Conservation (phyloP, 1,140 invertebrate genomes). For the Thaumetopoea pityocampa region DNA sequence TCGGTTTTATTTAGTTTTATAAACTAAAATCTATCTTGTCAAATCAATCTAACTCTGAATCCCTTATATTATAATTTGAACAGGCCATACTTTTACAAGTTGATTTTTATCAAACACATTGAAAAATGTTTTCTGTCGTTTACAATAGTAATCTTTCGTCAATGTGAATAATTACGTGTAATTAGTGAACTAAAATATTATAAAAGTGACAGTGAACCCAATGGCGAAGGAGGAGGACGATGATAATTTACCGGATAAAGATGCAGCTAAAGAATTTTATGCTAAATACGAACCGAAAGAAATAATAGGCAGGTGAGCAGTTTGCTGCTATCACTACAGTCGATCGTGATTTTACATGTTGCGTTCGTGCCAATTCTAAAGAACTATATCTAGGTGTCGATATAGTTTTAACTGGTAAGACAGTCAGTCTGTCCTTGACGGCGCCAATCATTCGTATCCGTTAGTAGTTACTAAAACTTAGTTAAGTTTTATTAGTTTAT, state of each 20-base stretch:
- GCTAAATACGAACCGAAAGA: conserved; percentile 99
- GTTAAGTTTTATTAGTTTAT: no score
- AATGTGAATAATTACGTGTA: conserved; percentile 52
- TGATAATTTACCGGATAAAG: conserved; percentile 90
- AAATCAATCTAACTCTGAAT: conserved; percentile 4
- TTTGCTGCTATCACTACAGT: conserved; percentile 8
- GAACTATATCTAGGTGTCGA: conserved; percentile 7
- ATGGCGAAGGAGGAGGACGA: conserved; percentile 90
- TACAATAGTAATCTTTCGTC: conserved; percentile 63
- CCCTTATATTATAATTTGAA: not conserved
- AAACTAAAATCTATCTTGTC: no score
- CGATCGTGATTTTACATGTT: conserved; percentile 19
- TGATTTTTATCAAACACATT: conserved; percentile 1
- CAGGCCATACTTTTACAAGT: not conserved
- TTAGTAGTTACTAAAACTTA: no score
- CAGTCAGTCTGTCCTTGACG: conserved; percentile 19
- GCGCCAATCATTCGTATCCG: conserved; percentile 2
- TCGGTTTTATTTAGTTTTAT: no score
- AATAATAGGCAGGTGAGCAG: conserved; percentile 92
- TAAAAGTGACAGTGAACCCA: conserved; percentile 41
- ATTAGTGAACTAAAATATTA: conserved; percentile 37
- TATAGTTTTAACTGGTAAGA: conserved; percentile 17
- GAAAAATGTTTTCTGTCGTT: conserved; percentile 23
- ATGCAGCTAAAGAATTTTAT: conserved; percentile 96
- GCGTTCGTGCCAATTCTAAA: conserved; percentile 28